A percentile compares a stretch with the other conserved stretches of the same genome.
These are phyloP conservation scores for Trissolcus brochymenae DNA, from an alignment of 2,888 invertebrate species.

Conservation along the genomic window DNA sequence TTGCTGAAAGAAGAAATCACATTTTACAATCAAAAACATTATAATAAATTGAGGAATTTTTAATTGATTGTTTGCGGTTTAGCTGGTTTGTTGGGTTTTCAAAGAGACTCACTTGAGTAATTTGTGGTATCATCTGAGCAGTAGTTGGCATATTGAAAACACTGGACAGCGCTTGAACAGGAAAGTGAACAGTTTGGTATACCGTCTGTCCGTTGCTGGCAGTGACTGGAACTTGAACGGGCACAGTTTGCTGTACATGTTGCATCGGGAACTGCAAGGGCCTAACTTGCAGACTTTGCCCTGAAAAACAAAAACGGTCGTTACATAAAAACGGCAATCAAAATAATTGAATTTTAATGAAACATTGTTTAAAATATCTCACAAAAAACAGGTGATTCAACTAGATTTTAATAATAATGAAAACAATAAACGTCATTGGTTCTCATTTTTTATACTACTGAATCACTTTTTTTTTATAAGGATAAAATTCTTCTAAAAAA, in stretches of 20 bases:
- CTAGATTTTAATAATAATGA: too few relatives aligned
- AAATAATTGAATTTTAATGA: not conserved
- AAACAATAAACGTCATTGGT: too few relatives aligned
- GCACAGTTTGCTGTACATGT: conserved; percentile 84
- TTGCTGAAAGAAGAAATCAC: conserved; percentile 78
- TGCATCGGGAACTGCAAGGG: conserved; percentile 84
- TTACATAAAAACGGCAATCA: not conserved
- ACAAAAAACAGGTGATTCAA: not conserved
- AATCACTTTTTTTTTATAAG: not conserved
- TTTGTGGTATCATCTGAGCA: conserved; percentile 87
- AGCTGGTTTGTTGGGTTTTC: not conserved
- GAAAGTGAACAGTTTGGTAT: conserved; percentile 96
- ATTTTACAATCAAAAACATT: too few relatives aligned
- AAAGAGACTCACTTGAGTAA: conserved; percentile 80
- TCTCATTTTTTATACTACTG: too few relatives aligned
- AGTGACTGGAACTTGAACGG: conserved; percentile 93
- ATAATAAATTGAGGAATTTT: too few relatives aligned
- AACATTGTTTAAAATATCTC: not conserved
- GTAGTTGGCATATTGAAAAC: conserved; percentile 81
- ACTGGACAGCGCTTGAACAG: conserved; percentile 86
- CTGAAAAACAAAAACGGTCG: conserved; percentile 69
- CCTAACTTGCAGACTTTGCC: conserved; percentile 85
- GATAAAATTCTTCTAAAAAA: not conserved
- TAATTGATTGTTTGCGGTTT: conserved; percentile 5
- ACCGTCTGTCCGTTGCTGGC: conserved; percentile 92